Evolutionary conservation across 1,140 invertebrate species (phyloP).

Genomic region (Musca domestica): DNA sequence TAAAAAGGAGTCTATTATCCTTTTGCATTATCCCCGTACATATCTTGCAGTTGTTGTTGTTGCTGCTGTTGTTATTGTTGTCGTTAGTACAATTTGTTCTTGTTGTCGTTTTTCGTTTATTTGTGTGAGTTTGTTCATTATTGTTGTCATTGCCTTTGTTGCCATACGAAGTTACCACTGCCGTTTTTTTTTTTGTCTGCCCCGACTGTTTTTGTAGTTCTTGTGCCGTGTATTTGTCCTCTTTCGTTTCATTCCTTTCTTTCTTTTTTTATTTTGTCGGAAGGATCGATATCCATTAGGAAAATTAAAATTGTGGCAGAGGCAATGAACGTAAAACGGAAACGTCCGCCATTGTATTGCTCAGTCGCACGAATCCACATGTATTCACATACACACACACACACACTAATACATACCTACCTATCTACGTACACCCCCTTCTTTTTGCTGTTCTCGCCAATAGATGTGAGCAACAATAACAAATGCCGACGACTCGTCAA

Average conservation of each 20-base stretch:
- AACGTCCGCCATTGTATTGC: constrained; percentile 30
- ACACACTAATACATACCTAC: no score
- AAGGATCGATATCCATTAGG: constrained; percentile 54
- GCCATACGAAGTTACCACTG: neutral
- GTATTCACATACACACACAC: no score
- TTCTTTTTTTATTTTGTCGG: constrained; percentile 8
- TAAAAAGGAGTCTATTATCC: constrained; percentile 54
- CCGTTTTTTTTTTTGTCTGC: constrained; percentile 13
- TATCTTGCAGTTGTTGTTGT: neutral
- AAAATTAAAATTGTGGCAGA: constrained; percentile 55
- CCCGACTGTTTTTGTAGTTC: neutral
- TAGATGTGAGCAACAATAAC: neutral
- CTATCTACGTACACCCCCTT: neutral
- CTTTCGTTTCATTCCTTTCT: neutral
- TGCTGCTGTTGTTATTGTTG: neutral
- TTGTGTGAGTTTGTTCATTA: constrained; percentile 32
- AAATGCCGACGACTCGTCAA: constrained; percentile 21
- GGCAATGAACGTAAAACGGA: constrained; percentile 54
- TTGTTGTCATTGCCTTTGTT: neutral
- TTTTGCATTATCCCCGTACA: constrained; percentile 38
- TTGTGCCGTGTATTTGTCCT: neutral
- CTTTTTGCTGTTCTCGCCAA: neutral
- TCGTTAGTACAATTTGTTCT: constrained; percentile 22
- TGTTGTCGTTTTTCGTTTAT: constrained; percentile 31
- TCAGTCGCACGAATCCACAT: neutral